These are phyloP conservation scores for Glandiceps talaboti DNA, from an alignment of 53 echinoderm and acorn worm species.

Conservation along the genomic window DNA sequence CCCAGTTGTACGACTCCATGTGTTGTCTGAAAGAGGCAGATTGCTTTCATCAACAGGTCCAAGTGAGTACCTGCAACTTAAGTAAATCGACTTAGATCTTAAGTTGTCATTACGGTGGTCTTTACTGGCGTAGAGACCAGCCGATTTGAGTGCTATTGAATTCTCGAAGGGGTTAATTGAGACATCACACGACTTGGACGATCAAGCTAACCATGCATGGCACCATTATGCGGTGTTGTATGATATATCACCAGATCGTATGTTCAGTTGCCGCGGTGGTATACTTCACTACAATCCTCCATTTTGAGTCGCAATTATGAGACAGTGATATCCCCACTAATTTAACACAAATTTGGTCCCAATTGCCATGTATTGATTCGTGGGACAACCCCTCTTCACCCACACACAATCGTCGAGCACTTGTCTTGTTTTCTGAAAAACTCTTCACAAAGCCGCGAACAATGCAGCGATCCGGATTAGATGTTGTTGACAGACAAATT, in stretches of 20 bases:
- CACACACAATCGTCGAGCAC: neutral
- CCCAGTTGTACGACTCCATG: too few relatives aligned
- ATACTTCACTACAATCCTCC: too few relatives aligned
- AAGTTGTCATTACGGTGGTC: neutral
- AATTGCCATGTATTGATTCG: too few relatives aligned
- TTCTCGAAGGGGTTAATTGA: neutral
- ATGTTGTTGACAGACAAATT: neutral
- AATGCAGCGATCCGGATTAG: neutral
- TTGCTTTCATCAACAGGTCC: neutral
- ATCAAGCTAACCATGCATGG: neutral
- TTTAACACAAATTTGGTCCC: too few relatives aligned
- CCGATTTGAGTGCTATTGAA: neutral
- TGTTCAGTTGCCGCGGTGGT: neutral
- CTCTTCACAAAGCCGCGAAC: neutral
- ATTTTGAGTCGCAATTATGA: too few relatives aligned
- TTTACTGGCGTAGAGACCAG: neutral
- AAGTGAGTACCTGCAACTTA: neutral
- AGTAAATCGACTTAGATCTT: neutral
- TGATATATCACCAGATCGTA: neutral
- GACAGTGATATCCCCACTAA: too few relatives aligned
- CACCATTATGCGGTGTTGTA: neutral
- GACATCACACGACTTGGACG: neutral
- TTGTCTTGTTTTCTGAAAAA: neutral
- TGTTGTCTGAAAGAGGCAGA: too few relatives aligned
- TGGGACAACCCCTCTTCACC: neutral